These are phyloP conservation scores for Liolophura sinensis DNA, from an alignment of 1,140 invertebrate genomes.

Conservation along the genomic window DNA sequence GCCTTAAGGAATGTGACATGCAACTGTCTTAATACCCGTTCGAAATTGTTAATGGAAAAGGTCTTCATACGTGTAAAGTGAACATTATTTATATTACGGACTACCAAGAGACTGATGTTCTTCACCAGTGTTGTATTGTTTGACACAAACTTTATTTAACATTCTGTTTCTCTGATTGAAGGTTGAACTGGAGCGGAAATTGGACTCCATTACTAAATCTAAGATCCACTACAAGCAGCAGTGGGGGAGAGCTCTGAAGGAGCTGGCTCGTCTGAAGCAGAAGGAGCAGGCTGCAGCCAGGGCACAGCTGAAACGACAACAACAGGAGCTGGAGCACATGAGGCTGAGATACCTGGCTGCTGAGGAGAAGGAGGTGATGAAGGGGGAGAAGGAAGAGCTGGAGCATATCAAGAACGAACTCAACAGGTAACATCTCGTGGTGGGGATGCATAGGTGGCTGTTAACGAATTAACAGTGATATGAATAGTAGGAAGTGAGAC, in stretches of 20 bases:
- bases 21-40: too few species aligned
- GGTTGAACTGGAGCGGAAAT: slow-evolving; percentile 57
- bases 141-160: too few species aligned
- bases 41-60: too few species aligned
- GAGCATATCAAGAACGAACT: slow-evolving; percentile 56
- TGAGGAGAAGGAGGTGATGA: slow-evolving; percentile 55
- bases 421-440: slow-evolving; percentile 22
- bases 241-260: slow-evolving; percentile 57
- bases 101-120: too few species aligned
- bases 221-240: slow-evolving; percentile 61
- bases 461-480: too few species aligned
- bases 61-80: too few species aligned
- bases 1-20: too few species aligned
- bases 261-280: slow-evolving; percentile 56
- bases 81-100: too few species aligned
- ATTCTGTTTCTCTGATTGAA: slow-evolving; percentile 11
- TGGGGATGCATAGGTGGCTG: too few species aligned
- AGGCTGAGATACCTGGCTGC: slow-evolving; percentile 53
- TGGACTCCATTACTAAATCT: slow-evolving; percentile 56
- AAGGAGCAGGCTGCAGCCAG: slow-evolving; percentile 52
- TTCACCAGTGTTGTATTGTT: too few species aligned
- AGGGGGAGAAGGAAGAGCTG: slow-evolving; percentile 51
- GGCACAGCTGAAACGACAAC: slow-evolving; percentile 43
- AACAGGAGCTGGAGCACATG: slow-evolving; percentile 60
- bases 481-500: too few species aligned